Percentiles rank a stretch among this genome's conserved stretches.
phyloP scores from a whole-genome alignment of 2,888 invertebrate genomes.

The Hydraecia micacea region DNA sequence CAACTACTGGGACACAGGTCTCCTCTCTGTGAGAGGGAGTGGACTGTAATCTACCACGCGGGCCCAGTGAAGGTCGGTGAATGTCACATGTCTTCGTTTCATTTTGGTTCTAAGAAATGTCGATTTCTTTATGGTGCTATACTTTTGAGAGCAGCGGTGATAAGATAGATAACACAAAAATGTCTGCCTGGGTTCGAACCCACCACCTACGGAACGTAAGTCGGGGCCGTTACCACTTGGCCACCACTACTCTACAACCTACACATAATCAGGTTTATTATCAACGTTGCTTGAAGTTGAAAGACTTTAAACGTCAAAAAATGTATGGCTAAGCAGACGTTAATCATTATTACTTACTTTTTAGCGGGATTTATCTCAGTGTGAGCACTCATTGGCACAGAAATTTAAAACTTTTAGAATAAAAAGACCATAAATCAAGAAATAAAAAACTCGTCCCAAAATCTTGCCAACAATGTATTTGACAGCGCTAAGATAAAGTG shows the following conservation, averaged over 20 bases:
- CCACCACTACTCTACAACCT: not conserved
- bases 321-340: too few species aligned
- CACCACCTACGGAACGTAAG: not conserved
- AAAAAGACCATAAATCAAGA: slow-evolving; percentile 14
- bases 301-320: not conserved
- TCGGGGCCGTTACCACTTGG: not conserved
- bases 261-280: not conserved
- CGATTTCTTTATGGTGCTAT: not conserved
- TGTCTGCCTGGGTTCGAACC: not conserved
- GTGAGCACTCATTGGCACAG: not conserved
- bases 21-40: not conserved
- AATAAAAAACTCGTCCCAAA: not conserved
- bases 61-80: not conserved
- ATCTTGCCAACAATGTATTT: slow-evolving; percentile 28
- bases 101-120: not conserved
- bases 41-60: not conserved
- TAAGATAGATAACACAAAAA: not conserved
- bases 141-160: not conserved
- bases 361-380: too few species aligned
- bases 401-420: not conserved
- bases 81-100: not conserved
- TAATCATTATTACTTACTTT: too few species aligned
- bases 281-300: not conserved
- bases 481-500: slow-evolving; percentile 43
- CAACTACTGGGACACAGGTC: not conserved